phyloP scores from a whole-genome alignment of 2,888 invertebrate species.

The Stenodema calcarata region DNA sequence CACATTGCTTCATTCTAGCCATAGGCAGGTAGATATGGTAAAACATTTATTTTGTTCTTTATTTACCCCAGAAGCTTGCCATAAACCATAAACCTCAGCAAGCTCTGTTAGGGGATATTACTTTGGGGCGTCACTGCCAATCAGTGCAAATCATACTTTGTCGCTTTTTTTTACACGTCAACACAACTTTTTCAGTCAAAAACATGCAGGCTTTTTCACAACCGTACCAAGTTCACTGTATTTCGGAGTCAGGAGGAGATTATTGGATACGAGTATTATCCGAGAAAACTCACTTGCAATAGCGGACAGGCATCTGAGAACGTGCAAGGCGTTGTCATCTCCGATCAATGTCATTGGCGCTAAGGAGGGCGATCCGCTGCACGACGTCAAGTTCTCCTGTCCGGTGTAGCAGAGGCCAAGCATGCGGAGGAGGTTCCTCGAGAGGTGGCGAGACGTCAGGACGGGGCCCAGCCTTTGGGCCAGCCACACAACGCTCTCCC shows the following conservation, averaged over 20 bases:
- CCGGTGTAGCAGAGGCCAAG: constrained; percentile 91
- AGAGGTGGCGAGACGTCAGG: constrained; percentile 87
- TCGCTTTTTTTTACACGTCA: too few species aligned
- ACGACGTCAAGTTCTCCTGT: constrained; percentile 70
- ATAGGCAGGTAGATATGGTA: too few species aligned
- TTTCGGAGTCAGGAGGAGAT: not conserved
- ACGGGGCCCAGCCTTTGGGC: constrained; percentile 93
- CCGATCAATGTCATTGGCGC: constrained; percentile 41
- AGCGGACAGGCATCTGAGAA: constrained; percentile 88
- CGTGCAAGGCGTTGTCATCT: constrained; percentile 82
- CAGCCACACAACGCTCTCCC: constrained; percentile 88
- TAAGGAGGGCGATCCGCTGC: constrained; percentile 59
- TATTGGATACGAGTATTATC: not conserved
- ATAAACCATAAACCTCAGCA: too few species aligned
- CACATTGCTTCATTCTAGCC: too few species aligned
- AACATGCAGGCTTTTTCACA: too few species aligned
- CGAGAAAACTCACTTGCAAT: constrained; percentile 78
- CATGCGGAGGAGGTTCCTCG: constrained; percentile 91
- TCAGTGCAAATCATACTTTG: too few species aligned
- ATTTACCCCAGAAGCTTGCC: too few species aligned
- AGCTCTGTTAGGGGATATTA: too few species aligned
- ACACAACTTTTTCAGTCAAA: too few species aligned
- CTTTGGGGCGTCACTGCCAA: too few species aligned
- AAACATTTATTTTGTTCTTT: too few species aligned
- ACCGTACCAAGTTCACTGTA: too few species aligned